Base-by-base conservation (phyloP, 2,113 vertebrate genomes). In the Boulengerochromis microlepis region DNA sequence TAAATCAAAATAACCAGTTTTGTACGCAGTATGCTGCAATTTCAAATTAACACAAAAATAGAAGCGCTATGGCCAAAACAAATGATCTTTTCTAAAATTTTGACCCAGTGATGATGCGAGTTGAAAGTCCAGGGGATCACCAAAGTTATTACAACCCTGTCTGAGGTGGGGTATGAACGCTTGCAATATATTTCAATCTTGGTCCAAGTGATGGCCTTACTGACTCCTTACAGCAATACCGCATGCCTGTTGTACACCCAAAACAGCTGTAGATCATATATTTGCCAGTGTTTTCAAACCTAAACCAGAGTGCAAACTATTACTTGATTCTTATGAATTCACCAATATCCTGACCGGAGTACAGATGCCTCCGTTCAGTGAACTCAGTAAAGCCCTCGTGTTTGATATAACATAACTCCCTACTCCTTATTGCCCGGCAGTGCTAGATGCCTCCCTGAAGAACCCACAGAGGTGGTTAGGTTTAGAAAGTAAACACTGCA, bases 401-500 rank as follows among this genome's bases (percentile, higher is more conserved):
- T 83, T 80, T 42, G 45, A 81, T 24, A 35, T n/a, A 45, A 61
- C 54, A 69, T 50, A 54, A 47, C 57, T 64, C 31, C 38, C 61
- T 22, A 4, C 26, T 83, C 19, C 47, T 89, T 74, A 81, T 19
- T 88, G 53, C 42, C 81, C 4, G 11, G 64, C 84, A 83, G 45
- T 7, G 10, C 56, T 57, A 69, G 15, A 24, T 26, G 50, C 50
- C 61, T 91, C 40, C 31, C 56, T 16, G 5, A 12, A 83, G 82
- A 87, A 89, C 74, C 86, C 54, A 86, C 61, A 40, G 42, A 85
- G 56, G 82, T 86, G 83, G 35, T 80, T 81, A 91, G 47, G 86
- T 92, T 94, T 85, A 50, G 18, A 92, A 74, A 90, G 86, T 91
- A 94, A 95, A 96, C 92, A 95, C 84, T 50, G 64, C 35, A 57